Conservation (phyloP, 1,140 invertebrate species). For the Aphidius ervi region DNA sequence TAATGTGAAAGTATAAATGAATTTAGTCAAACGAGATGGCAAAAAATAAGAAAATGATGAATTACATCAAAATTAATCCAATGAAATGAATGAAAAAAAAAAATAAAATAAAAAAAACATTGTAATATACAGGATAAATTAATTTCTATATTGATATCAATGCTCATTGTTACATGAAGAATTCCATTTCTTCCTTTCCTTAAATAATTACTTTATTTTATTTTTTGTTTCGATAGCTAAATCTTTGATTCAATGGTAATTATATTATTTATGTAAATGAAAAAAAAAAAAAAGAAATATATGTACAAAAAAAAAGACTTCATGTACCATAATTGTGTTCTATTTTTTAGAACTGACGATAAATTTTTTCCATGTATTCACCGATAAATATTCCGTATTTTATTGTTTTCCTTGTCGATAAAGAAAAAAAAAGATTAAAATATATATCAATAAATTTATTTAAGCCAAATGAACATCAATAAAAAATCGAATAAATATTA, state of each 20-base stretch:
- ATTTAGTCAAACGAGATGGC: conserved; percentile 14
- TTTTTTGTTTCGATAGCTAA: too few species aligned
- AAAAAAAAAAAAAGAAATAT: conserved; percentile 1
- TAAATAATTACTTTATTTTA: neutral
- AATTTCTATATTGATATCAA: conserved; percentile 32
- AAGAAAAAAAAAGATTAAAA: too few species aligned
- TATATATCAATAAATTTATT: too few species aligned
- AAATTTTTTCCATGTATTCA: too few species aligned
- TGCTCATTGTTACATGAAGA: conserved; percentile 30
- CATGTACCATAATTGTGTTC: too few species aligned
- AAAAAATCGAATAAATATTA: too few species aligned
- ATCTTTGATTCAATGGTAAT: conserved; percentile 9
- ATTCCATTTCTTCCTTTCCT: neutral
- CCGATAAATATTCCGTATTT: neutral
- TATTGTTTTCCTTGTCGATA: neutral
- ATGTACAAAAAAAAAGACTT: conserved; percentile 2
- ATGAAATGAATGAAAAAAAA: conserved; percentile 21
- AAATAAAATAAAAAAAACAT: conserved; percentile 22
- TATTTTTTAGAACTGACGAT: too few species aligned
- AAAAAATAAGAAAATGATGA: conserved; percentile 2
- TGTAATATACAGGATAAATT: conserved; percentile 40
- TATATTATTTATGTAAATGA: conserved; percentile 5
- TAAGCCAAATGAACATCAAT: too few species aligned
- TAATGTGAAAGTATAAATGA: conserved; percentile 24
- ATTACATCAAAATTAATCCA: conserved; percentile 19